Conservation (phyloP, 2,888 invertebrate genomes). For the Byasa hedistus region DNA sequence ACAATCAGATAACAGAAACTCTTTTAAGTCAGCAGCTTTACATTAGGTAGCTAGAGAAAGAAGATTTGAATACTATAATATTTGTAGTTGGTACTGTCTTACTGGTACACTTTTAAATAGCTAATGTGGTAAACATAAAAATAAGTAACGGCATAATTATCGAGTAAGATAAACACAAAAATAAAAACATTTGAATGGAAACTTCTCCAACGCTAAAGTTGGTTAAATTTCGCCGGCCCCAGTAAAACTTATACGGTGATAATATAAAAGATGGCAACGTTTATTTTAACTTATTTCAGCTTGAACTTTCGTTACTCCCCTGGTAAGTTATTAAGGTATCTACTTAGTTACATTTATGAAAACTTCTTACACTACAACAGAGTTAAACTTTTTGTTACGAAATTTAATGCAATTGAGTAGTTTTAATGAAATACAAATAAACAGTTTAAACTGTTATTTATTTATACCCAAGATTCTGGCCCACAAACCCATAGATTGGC, state of each 20-base stretch:
- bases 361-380: background rate
- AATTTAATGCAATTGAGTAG: background rate
- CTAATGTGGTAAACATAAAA: background rate
- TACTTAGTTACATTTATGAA: conserved; percentile 17
- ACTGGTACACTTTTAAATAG: too few species aligned
- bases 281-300: conserved; percentile 24
- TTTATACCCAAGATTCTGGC: too few species aligned
- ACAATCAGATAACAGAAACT: too few species aligned
- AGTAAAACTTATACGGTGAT: conserved; percentile 19
- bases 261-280: conserved; percentile 20
- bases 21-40: too few species aligned
- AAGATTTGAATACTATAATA: too few species aligned
- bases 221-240: conserved; percentile 5
- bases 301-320: conserved; percentile 2
- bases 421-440: too few species aligned
- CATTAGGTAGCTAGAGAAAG: too few species aligned
- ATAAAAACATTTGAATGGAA: conserved; percentile 6
- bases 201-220: conserved; percentile 13
- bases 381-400: background rate
- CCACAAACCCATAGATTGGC: too few species aligned
- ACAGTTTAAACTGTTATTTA: background rate
- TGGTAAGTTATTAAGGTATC: conserved; percentile 17
- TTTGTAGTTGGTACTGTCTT: too few species aligned
- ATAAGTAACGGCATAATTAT: background rate
- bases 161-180: background rate